Base-by-base conservation (phyloP, 2,797 vertebrate species). In the Furcifer pardalis region DNA sequence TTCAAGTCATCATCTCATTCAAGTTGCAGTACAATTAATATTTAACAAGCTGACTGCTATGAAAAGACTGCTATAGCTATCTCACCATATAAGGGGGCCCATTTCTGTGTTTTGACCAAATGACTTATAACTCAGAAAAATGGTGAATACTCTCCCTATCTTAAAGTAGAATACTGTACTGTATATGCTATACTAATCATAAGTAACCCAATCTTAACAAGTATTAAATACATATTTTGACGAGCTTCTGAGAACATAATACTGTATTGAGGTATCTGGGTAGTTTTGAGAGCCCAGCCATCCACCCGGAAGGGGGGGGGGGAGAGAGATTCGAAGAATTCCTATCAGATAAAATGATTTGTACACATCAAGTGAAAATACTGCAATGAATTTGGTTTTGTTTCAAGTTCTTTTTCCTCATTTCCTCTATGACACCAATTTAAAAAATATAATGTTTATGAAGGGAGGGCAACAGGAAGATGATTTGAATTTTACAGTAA, bases 401-500 rank as follows among this genome's bases (percentile, higher is more conserved):
- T 83, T 83, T 19, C 63, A 86, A 81, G 74, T 79, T 56, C 0
- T 0, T 77, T 88, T 81, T 72, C 52, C 72, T 13, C 86, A 1
- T 1, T 23, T 81, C 56, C 81, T 7, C 81, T 68, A 63, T 19
- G 52, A 89, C n/a, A 5, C 23, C 0, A 77, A 69, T 1, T 59
- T 86, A 91, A 87, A 63, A 1, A 63, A 73, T 49, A 25, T 71
- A 56, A 46, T 73, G 59, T 79, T 9, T 32, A 86, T 69, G 60
- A 69, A 49, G 59, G 23, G 17, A 68, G 81, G 7, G 13, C 15
- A 60, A 27, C 30, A 78, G 49, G n/a, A 35, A 27, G 23, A 74
- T 60, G 56, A 72, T 8, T 65, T 78, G 66, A n/a, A 79, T 65
- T 84, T 88, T 87, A 27, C 86, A 89, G 89, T 35, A 63, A 42